Evolutionary conservation across 2,888 invertebrate genomes (phyloP).

Genomic region (Serripes groenlandicus): DNA sequence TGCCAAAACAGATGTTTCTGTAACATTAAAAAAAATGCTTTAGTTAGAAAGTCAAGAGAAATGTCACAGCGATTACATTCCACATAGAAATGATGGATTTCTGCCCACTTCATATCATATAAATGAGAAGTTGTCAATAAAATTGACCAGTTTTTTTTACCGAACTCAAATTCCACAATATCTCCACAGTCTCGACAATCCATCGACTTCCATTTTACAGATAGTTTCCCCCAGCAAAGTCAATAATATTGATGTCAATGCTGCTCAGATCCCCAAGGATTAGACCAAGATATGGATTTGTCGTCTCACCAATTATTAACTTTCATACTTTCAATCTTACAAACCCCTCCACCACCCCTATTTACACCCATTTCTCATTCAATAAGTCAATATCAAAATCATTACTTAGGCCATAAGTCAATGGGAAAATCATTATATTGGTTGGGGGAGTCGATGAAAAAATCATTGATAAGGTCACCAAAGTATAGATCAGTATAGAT

Average conservation of each 20-base stretch:
- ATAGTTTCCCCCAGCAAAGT: conserved; percentile 70
- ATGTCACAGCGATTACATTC: conserved; percentile 37
- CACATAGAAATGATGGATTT: conserved; percentile 55
- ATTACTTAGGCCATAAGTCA: conserved; percentile 62
- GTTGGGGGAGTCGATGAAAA: conserved; percentile 11
- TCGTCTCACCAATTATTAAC: conserved; percentile 66
- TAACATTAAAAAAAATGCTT: too few species aligned
- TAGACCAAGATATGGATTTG: conserved; percentile 78
- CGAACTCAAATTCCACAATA: conserved; percentile 70
- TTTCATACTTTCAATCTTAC: conserved; percentile 50
- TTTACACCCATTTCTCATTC: conserved; percentile 44
- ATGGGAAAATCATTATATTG: conserved; percentile 56
- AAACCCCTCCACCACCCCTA: too few species aligned
- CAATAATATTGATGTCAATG: conserved; percentile 79
- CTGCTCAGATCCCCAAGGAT: conserved; percentile 70
- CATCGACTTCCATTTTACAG: conserved; percentile 74
- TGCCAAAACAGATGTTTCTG: neutral
- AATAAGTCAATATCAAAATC: conserved; percentile 67
- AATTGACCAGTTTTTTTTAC: conserved; percentile 78
- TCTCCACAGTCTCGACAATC: conserved; percentile 56
- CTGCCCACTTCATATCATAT: conserved; percentile 61
- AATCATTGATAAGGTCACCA: conserved; percentile 30
- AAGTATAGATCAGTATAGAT: conserved; percentile 26
- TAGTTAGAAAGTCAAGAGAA: neutral
- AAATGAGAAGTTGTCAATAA: conserved; percentile 75